A percentile compares a stretch with the other conserved stretches of the same genome.
Evolutionary conservation across 2,113 vertebrate species (phyloP).

Genomic region (Talpa occidentalis): DNA sequence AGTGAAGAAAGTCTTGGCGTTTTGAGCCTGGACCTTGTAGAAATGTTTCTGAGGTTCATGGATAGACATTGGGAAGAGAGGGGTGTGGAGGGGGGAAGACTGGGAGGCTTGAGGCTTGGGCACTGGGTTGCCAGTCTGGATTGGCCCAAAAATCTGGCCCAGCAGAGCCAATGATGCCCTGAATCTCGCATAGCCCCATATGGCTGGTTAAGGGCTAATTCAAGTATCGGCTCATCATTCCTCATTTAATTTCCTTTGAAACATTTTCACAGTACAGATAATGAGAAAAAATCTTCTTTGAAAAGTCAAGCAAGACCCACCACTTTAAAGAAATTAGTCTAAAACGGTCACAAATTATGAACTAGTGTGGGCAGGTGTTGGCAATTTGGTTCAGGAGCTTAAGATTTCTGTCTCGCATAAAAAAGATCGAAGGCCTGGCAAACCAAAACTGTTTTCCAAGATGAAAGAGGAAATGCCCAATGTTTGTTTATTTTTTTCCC

Average conservation of each 20-base stretch:
- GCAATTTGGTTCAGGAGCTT: conserved; percentile 16
- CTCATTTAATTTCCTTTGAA: conserved; percentile 62
- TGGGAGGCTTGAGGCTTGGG: neutral
- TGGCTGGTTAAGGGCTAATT: neutral
- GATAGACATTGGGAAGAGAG: neutral
- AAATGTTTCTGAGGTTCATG: neutral
- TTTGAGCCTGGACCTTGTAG: neutral
- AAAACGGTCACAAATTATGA: conserved; percentile 51
- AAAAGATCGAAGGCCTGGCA: neutral
- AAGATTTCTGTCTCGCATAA: conserved; percentile 50
- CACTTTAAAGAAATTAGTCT: conserved; percentile 47
- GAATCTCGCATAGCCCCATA: neutral
- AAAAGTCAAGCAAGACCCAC: conserved; percentile 48
- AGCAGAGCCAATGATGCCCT: neutral
- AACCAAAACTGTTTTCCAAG: neutral
- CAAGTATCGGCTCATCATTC: neutral
- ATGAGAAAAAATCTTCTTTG: conserved; percentile 54
- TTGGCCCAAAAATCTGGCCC: neutral
- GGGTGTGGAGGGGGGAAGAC: neutral
- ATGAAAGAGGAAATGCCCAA: neutral
- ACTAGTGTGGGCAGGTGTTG: neutral
- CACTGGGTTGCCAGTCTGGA: neutral
- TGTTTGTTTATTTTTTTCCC: neutral
- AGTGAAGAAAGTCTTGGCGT: neutral
- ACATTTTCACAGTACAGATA: conserved; percentile 31